These are phyloP conservation scores for Scaptomyza montana DNA, from an alignment of 1,140 invertebrate species.

Conservation along the genomic window DNA sequence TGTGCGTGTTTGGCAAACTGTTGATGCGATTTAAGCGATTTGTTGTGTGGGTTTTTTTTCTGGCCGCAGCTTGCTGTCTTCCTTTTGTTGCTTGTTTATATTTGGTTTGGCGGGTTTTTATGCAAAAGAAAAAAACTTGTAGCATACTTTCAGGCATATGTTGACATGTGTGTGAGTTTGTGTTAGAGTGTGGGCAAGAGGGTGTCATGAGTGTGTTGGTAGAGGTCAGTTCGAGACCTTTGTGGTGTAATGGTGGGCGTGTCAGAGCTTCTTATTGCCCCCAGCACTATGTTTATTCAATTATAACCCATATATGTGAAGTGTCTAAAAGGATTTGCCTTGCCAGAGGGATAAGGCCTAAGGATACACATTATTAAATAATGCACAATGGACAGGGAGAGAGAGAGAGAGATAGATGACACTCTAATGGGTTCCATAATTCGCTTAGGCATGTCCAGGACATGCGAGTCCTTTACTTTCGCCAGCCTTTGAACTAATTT, in stretches of 20 bases:
- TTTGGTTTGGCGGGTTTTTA: constrained; percentile 54
- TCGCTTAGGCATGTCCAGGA: constrained; percentile 56
- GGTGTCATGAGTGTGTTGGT: constrained; percentile 22
- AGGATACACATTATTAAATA: constrained; percentile 65
- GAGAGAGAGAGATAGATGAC: constrained; percentile 17
- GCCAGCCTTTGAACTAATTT: constrained; percentile 71
- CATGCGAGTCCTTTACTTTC: constrained; percentile 27
- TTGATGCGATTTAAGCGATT: constrained; percentile 79
- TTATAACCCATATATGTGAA: constrained; percentile 56
- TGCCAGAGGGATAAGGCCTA: constrained; percentile 3
- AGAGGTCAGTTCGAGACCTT: constrained; percentile 49
- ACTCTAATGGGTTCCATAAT: constrained; percentile 69
- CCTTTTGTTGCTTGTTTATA: constrained; percentile 42
- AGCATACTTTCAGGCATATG: constrained; percentile 52
- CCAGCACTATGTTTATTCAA: constrained; percentile 44
- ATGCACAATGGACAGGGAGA: constrained; percentile 42
- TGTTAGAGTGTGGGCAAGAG: constrained; percentile 3
- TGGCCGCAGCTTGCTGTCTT: constrained; percentile 20
- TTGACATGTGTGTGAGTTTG: constrained; percentile 17
- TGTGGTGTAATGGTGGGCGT: constrained; percentile 11
- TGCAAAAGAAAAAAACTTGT: constrained; percentile 43
- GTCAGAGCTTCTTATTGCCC: not conserved
- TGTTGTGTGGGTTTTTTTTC: constrained; percentile 72
- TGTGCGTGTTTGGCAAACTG: constrained; percentile 67
- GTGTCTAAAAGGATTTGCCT: constrained; percentile 69